Conservation (phyloP, 2,888 invertebrate genomes). For the Phyllotreta cruciferae region DNA sequence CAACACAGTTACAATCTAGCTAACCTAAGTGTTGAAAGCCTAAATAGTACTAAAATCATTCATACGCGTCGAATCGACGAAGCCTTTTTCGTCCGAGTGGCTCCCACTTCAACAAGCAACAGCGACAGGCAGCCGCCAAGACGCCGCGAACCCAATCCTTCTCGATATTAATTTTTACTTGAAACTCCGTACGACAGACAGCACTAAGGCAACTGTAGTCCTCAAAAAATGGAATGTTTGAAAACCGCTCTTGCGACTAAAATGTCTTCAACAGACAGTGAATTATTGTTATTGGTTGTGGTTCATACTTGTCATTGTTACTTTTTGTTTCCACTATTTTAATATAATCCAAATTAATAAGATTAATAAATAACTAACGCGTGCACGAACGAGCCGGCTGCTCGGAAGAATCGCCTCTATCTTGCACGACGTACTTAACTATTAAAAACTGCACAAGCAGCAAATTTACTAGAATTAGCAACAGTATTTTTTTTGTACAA, state of each 20-base stretch:
- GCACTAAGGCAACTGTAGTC: slow-evolving; percentile 60
- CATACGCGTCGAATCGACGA: slow-evolving; percentile 41
- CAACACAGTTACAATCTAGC: slow-evolving; percentile 63
- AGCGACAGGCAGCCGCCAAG: slow-evolving; percentile 42
- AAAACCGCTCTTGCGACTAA: slow-evolving; percentile 58
- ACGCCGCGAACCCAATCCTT: slow-evolving; percentile 29
- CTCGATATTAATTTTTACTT: slow-evolving; percentile 4
- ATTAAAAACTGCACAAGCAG: slow-evolving; percentile 50
- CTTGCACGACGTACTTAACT: slow-evolving; percentile 40
- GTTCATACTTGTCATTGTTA: slow-evolving; percentile 33
- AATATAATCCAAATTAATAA: slow-evolving; percentile 37
- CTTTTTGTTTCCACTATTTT: slow-evolving; percentile 31
- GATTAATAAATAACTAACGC: slow-evolving; percentile 45
- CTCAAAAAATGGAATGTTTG: slow-evolving; percentile 59
- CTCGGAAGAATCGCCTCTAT: slow-evolving; percentile 33
- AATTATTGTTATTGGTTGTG: slow-evolving; percentile 39
- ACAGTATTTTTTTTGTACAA: slow-evolving; percentile 57
- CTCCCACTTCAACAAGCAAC: slow-evolving; percentile 45
- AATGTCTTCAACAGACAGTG: slow-evolving; percentile 37
- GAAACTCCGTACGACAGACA: slow-evolving; percentile 42
- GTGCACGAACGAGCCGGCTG: slow-evolving; percentile 40
- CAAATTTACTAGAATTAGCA: slow-evolving; percentile 58
- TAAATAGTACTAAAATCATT: slow-evolving; percentile 59
- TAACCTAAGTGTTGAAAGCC: slow-evolving; percentile 62
- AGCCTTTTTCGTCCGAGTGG: slow-evolving; percentile 40